Evolutionary conservation across 2,113 vertebrate genomes (phyloP).

Genomic region (Anser brachyrhynchus): DNA sequence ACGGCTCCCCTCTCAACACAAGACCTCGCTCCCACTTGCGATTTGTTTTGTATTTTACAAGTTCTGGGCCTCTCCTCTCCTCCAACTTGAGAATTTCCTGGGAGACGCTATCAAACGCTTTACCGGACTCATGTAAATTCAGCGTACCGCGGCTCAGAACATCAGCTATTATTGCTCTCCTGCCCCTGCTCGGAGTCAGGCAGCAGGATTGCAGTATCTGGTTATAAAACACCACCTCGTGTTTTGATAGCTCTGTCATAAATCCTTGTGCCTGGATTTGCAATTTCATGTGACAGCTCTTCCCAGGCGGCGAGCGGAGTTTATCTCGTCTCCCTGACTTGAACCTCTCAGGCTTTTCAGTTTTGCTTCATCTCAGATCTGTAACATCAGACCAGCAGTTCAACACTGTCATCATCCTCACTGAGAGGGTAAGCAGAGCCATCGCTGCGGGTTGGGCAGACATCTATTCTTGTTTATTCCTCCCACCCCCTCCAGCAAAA

Average conservation of each 20-base stretch:
- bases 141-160: background rate
- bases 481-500: background rate
- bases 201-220: background rate
- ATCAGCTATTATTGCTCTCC: background rate
- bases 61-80: background rate
- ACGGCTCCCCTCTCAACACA: background rate
- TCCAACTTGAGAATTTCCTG: background rate
- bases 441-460: background rate
- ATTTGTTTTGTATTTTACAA: background rate
- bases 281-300: slow-evolving; percentile 53
- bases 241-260: slow-evolving; percentile 14
- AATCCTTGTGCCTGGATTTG: slow-evolving; percentile 43
- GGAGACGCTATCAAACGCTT: background rate
- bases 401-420: background rate
- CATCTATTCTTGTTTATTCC: background rate
- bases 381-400: slow-evolving; percentile 15
- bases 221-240: slow-evolving; percentile 20
- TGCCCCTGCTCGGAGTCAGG: background rate
- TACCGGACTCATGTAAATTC: background rate
- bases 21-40: background rate
- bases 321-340: background rate
- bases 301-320: background rate
- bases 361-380: background rate
- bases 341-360: slow-evolving; percentile 20
- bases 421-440: background rate